Evolutionary conservation across 2,113 vertebrate species (phyloP).

Genomic region (Notothenia coriiceps): DNA sequence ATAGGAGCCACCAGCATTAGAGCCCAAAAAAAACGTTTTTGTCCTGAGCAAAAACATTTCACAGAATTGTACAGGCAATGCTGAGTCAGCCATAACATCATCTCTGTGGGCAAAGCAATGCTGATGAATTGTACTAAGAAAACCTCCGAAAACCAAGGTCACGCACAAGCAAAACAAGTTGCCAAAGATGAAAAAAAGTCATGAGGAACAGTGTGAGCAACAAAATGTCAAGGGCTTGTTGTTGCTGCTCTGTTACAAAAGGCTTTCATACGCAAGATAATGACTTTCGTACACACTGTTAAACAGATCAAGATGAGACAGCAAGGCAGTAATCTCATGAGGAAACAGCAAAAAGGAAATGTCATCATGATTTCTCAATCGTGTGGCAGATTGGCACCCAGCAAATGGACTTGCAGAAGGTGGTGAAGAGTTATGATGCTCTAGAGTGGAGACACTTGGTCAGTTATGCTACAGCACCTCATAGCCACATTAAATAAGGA

Average conservation of each 20-base stretch:
- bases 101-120: background rate
- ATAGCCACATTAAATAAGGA: background rate
- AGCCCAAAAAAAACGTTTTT: slow-evolving; percentile 20
- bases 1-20: slow-evolving; percentile 51
- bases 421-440: background rate
- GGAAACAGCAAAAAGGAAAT: slow-evolving; percentile 60
- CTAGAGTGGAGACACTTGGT: background rate
- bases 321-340: slow-evolving; percentile 41
- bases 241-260: background rate
- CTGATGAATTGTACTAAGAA: background rate
- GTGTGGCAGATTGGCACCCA: background rate
- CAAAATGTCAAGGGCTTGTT: slow-evolving; percentile 33
- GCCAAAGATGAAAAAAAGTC: background rate
- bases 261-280: slow-evolving; percentile 4
- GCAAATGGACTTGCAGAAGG: slow-evolving; percentile 8
- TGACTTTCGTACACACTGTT: slow-evolving; percentile 20
- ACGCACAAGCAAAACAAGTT: background rate
- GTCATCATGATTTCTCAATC: slow-evolving; percentile 58
- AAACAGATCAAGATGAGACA: slow-evolving; percentile 29
- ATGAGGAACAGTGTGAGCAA: slow-evolving; percentile 30
- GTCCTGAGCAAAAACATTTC: slow-evolving; percentile 9
- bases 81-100: slow-evolving; percentile 11
- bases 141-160: slow-evolving; percentile 5
- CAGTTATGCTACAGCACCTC: background rate
- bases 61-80: background rate